Base-by-base conservation (phyloP, 1,140 invertebrate species). In the Centruroides vittatus region DNA sequence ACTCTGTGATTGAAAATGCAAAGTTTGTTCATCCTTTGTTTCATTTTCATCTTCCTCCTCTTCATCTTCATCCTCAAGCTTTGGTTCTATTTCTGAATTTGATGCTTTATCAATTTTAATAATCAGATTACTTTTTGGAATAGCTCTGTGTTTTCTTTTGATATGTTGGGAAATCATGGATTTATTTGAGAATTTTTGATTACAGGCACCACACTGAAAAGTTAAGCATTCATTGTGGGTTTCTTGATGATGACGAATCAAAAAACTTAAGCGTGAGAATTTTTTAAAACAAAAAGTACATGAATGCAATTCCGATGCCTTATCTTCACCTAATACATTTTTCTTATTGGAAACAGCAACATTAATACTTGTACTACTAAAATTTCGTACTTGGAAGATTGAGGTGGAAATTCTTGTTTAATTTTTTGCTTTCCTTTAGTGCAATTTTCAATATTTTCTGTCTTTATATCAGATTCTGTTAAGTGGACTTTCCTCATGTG, bases 181-280 rank as follows among this genome's bases (percentile, higher is more conserved):
- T 23, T 34, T 13, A 35, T 57, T 51, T 12, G 58, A 11, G 35
- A 61, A 61, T 11, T 60, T 56, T 7, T 50, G 46, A 23, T 58
- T 53, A 41, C 64, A 65, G 41, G 36, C 60, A 36, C 36, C n/a
- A 10, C 64, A 65, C 41, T 61, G 47, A 57, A 55, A 65, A 46
- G 55, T 35, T 23, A 65, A 52, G 50, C 23, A 41, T 46, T 65
- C 55, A 51, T 47, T 54, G 51, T 65, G 64, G 12, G 34, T 13
- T 11, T 54, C 12, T 34, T 65, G 57, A 35, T 59, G 54, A 50
- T 65, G 64, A 34, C 12, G 11, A 13, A 51, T 49, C 13, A 65
- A 49, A 49, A 23, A 23, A 9, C 56, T 48, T 13, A 23, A 36
- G 12, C 36, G 49, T 34, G 35, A 51, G 12, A 58, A 62, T 47